These are phyloP conservation scores for Decapterus maruadsi DNA, from an alignment of 2,797 vertebrate genomes.

Conservation along the genomic window DNA sequence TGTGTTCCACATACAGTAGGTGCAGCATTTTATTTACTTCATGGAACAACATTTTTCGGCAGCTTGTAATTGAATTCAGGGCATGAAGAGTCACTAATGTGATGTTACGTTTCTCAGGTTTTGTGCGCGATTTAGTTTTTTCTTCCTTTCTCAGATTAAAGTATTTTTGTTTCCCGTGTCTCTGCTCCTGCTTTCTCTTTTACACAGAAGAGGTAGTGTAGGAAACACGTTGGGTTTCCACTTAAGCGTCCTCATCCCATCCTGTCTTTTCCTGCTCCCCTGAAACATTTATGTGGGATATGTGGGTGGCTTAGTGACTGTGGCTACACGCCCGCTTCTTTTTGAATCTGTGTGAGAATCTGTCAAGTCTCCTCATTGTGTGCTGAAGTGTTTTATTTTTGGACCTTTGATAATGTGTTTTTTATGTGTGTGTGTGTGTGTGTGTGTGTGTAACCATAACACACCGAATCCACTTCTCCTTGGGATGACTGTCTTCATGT, in stretches of 20 bases:
- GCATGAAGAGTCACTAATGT: neutral
- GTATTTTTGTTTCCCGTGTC: neutral
- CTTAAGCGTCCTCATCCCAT: no score
- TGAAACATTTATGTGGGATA: neutral
- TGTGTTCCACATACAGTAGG: neutral
- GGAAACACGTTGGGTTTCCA: no score
- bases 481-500: no score
- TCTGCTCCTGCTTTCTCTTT: neutral
- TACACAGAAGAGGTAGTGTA: neutral
- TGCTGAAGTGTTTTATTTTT: conserved; percentile 23
- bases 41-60: neutral
- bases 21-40: neutral
- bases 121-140: no score
- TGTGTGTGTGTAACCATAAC: no score
- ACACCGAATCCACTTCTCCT: no score
- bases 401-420: neutral
- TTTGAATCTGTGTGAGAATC: neutral
- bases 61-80: neutral
- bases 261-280: no score
- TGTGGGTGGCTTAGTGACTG: neutral
- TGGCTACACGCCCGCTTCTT: neutral
- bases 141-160: neutral
- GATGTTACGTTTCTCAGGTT: neutral
- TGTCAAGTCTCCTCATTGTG: conserved; percentile 8
- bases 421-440: no score